Base-by-base conservation (phyloP, 2,797 vertebrate genomes). In the Enteromius afrohamiltoni region DNA sequence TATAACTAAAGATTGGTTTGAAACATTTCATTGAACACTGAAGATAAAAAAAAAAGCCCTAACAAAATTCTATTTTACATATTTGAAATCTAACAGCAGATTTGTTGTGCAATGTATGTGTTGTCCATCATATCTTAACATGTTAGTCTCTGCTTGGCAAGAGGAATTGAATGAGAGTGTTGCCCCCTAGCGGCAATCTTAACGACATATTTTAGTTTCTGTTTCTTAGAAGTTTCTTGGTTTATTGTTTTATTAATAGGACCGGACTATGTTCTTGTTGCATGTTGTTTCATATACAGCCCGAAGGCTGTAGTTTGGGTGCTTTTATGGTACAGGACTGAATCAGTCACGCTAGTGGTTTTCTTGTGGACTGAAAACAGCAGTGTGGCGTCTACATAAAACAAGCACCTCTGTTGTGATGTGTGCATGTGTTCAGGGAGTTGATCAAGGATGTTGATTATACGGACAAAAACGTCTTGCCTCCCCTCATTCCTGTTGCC, bases 401-500 rank as follows among this genome's bases (percentile, higher is more conserved):
- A 73, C 75, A 49, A 71, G 67, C 67, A 40, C 67, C 82, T 62
- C 29, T 73, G 76, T 82, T 58, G 79, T 70, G 16, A 76, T 51
- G n/a, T 53, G 85, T 78, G 16, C 80, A 86, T 40, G 68, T 74
- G 78, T 83, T 74, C 75, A 23, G 3, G 89, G 90, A 92, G 78
- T 88, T 9, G 40, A 42, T 42, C 40, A 71, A 90, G 88, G 87
- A 87, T 89, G 89, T 91, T 79, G 60, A 60, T 67, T 21, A 82
- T 69, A 77, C 40, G 58, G 83, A 70, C 34, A 4, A 80, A 86
- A 90, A 88, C 84, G 86, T 79, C 68, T 47, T 88, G 91, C 88
- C 88, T 92, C 89, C 90, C 88, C 81, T 78, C 65, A 90, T 93
- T 92, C 90, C 89, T 71, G 80, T 85, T 84, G 88, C 87, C 89